A percentile compares a stretch with the other conserved stretches of the same genome.
Conservation (phyloP, 2,888 invertebrate genomes). For the Prosopocoilus inquinatus region DNA sequence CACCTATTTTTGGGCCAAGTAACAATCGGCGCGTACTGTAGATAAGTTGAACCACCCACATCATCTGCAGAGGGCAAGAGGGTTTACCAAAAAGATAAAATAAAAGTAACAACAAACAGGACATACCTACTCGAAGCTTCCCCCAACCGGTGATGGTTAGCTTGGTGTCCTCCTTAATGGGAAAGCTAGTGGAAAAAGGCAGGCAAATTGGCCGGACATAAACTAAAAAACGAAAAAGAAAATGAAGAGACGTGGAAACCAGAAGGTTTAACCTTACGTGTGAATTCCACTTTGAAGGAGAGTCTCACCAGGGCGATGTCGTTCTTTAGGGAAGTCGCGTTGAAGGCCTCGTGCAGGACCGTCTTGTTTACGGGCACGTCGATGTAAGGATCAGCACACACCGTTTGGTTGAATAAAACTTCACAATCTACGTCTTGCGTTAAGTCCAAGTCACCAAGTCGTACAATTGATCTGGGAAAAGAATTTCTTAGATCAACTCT, state of each 20-base stretch:
- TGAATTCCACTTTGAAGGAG: slow-evolving; percentile 32
- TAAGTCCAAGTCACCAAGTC: slow-evolving; percentile 61
- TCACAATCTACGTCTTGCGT: slow-evolving; percentile 52
- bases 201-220: slow-evolving; percentile 44
- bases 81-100: too few species aligned
- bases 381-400: slow-evolving; percentile 39
- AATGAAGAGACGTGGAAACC: neutral
- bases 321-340: slow-evolving; percentile 38
- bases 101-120: too few species aligned
- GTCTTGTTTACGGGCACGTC: slow-evolving; percentile 38
- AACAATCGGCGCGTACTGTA: slow-evolving; percentile 36
- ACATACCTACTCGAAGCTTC: slow-evolving; percentile 52
- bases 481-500: too few species aligned
- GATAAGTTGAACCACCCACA: slow-evolving; percentile 34
- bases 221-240: slow-evolving; percentile 29
- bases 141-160: slow-evolving; percentile 75
- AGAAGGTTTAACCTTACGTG: slow-evolving; percentile 27
- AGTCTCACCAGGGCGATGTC: slow-evolving; percentile 48
- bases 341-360: slow-evolving; percentile 41
- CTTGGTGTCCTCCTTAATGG: slow-evolving; percentile 10
- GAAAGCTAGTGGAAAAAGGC: slow-evolving; percentile 25
- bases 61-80: slow-evolving; percentile 31
- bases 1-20: slow-evolving; percentile 37
- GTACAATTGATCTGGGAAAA: slow-evolving; percentile 52
- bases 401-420: slow-evolving; percentile 2